A percentile compares a stretch with the other conserved stretches of the same genome.
Conservation (phyloP, 2,113 vertebrate species). For the Indicator maculatus region DNA sequence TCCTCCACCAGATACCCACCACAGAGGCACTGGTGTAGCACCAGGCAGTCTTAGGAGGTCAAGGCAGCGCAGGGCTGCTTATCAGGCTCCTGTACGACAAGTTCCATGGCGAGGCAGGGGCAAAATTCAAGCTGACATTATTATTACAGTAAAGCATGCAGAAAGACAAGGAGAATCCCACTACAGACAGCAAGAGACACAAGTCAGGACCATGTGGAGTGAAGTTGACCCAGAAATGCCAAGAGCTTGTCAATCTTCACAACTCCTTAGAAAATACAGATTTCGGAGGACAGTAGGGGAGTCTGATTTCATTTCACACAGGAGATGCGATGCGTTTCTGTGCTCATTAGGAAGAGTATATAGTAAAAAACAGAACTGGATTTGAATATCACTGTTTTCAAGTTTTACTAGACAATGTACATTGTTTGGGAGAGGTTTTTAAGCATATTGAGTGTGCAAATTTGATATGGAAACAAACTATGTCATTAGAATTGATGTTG, state of each 20-base stretch:
- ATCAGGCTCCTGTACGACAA: not conserved
- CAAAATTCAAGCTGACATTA: not conserved
- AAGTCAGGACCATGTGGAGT: not conserved
- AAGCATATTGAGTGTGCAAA: not conserved
- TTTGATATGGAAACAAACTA: not conserved
- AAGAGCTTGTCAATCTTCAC: not conserved
- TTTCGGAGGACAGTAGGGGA: not conserved
- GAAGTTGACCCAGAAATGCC: not conserved
- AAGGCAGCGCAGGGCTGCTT: not conserved
- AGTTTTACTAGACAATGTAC: not conserved
- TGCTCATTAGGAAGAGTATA: not conserved
- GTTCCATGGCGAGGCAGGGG: not conserved
- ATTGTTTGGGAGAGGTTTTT: not conserved
- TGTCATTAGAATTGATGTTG: not conserved
- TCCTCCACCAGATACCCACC: not conserved
- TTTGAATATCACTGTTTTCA: not conserved
- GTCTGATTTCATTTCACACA: not conserved
- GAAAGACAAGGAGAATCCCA: not conserved
- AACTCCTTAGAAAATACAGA: not conserved
- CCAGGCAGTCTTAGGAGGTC: rapidly evolving
- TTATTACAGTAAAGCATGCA: not conserved
- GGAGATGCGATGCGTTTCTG: not conserved
- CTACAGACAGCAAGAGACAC: not conserved
- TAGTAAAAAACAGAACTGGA: not conserved
- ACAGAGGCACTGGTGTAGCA: rapidly evolving